Percentiles rank a stretch among this genome's conserved stretches.
Evolutionary conservation across 2,888 invertebrate species (phyloP).

Genomic region (Odontothrips loti): DNA sequence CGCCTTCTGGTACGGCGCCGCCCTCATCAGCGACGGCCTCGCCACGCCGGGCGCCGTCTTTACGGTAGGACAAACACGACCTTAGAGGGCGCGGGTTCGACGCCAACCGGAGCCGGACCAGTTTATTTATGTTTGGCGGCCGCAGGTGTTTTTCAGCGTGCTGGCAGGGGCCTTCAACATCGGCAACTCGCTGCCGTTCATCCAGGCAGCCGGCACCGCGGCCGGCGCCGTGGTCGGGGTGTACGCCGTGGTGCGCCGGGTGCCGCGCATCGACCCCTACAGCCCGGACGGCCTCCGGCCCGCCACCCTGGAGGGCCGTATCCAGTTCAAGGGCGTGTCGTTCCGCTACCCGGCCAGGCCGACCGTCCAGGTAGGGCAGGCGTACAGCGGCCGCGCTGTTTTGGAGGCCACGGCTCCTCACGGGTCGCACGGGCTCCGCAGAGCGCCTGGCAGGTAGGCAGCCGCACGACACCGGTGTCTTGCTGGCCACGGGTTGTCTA

Average conservation of each 20-base stretch:
- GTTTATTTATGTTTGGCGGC: not conserved
- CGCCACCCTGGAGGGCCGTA: conserved; percentile 53
- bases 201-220: conserved; percentile 73
- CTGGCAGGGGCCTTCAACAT: conserved; percentile 70
- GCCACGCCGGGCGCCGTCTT: conserved; percentile 43
- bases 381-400: not conserved
- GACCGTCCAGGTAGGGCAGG: conserved; percentile 53
- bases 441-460: no score
- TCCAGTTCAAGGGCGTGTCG: conserved; percentile 66
- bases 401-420: no score
- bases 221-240: conserved; percentile 74
- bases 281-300: conserved; percentile 58
- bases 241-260: conserved; percentile 68
- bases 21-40: conserved; percentile 43
- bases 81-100: no score
- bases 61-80: conserved; percentile 44
- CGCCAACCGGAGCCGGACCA: no score
- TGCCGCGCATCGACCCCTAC: conserved; percentile 67
- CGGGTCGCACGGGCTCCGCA: no score
- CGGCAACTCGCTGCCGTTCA: conserved; percentile 74
- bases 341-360: conserved; percentile 80
- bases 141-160: conserved; percentile 73
- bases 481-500: not conserved
- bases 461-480: no score
- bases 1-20: conserved; percentile 52